Evolutionary conservation across 2,113 vertebrate genomes (phyloP).

Genomic region (Microcebus lehilahytsara): DNA sequence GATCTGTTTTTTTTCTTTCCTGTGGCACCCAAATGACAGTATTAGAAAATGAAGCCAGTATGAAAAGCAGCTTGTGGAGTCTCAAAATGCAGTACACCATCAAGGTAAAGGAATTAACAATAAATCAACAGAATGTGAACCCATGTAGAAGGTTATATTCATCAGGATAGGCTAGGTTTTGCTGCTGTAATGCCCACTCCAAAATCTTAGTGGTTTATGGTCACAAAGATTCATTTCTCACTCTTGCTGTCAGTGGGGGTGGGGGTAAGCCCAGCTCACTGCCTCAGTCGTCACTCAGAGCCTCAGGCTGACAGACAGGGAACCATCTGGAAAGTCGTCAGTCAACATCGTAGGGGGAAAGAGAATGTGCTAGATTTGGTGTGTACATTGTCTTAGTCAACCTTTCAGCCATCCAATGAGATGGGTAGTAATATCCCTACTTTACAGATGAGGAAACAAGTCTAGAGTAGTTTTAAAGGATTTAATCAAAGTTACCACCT

Average conservation of each 20-base stretch:
- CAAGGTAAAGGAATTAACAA: background rate
- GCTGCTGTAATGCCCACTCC: background rate
- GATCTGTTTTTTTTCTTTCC: constrained; percentile 33
- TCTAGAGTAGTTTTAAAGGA: background rate
- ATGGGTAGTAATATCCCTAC: background rate
- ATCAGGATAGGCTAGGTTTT: background rate
- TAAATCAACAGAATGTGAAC: background rate
- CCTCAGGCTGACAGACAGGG: background rate
- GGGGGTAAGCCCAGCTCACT: background rate
- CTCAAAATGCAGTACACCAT: background rate
- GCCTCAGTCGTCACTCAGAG: background rate
- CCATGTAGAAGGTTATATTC: background rate
- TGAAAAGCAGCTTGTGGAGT: background rate
- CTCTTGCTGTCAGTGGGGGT: background rate
- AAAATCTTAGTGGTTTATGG: background rate
- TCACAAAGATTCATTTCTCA: background rate
- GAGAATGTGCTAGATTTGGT: background rate
- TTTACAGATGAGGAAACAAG: background rate
- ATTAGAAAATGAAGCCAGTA: constrained; percentile 34
- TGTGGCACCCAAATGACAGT: constrained; percentile 26
- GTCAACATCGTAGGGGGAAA: background rate
- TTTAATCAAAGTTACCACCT: background rate
- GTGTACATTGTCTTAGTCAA: background rate
- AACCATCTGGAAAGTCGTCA: background rate
- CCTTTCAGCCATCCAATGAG: background rate